Base-by-base conservation (phyloP, 1,140 invertebrate species). In the Mizuhopecten yessoensis region DNA sequence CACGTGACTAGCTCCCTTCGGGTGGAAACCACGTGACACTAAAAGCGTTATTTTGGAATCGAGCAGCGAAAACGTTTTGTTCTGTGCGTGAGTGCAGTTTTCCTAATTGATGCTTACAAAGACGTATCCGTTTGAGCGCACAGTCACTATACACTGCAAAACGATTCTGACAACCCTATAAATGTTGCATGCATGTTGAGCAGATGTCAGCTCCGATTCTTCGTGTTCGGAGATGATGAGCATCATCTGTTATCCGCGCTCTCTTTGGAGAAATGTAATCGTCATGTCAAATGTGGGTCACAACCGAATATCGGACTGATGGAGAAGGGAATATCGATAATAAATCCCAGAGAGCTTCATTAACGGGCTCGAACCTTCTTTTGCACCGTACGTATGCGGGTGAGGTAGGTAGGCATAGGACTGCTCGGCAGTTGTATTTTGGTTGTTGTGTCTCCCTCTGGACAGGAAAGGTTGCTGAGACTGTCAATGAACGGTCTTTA, bases 231-330 rank as follows among this genome's bases (percentile, higher is more conserved):
- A 29, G 23, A 75, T 75, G 57, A 75, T 75, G 57, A 75, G 29
- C n/a, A 75, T 75, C 57, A 75, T n/a, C 57, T 75, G 57, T n/a
- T 75, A 75, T 75, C 57, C 57, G 57, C 23, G 57, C n/a, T 75
- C 57, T 75, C 57, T 75, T 75, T n/a, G 23, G 57, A 75, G 57
- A 75, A 75, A 75, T 75, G 57, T 75, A 75, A 75, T 75, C 57
- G 57, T 29, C 23, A 75, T 75, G n/a, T 75, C 57, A 75, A 75
- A 75, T 75, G 57, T 75, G 29, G 57, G 57, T 75, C 57, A 75
- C 57, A 75, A 75, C 57, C 57, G n/a, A 75, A 75, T 75, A 75
- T 75, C 57, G 57, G 57, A 75, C 15, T 75, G n/a, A n/a, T 75
- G 23, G 57, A 75, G n/a, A 29, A 29, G 57, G 57, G 17, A 29